Base-by-base conservation (phyloP, 2,888 invertebrate genomes). In the Rhimphoctona megacephalus region DNA sequence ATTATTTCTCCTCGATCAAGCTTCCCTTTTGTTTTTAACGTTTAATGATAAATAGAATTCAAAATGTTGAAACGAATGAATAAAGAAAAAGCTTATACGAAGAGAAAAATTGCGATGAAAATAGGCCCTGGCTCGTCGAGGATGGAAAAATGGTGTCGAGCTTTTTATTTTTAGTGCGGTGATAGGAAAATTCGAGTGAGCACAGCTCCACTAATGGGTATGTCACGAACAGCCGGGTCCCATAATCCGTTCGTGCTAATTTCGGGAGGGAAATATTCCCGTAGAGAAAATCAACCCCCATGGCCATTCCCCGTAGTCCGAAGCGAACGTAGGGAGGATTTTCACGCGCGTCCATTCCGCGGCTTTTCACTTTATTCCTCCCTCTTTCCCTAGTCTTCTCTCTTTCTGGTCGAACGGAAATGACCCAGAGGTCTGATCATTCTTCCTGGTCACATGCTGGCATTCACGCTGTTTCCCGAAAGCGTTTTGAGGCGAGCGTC, bases 231-330 rank as follows among this genome's bases (percentile, higher is more conserved):
- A 91, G 90, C 86, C 83, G 73, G 72, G 77, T 81, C 87, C 88
- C 89, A 89, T 91, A 91, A 90, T 90, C 90, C 87, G 85, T 88
- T 90, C 87, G 90, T 88, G 90, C 90, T 91, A 91, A 92, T 91
- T 90, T 91, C 76, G 70, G 78, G 52, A 77, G 54, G 72, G 73
- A 76, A 79, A 67, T 39, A 81, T 77, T 80, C 49, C 77, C 57
- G 64, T 30, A 19, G 67, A 54, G 70, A 73, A 76, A 81, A 81
- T 73, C 77, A 86, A 76, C 43, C 70, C 70, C 79, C 61, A 17
- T 78, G 79, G 83, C 76, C 61, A 81, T 81, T 79, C 61, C 14
- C 70, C 72, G 72, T 39, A 19, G 70, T 46, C 72, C 49, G 52
- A 70, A 30, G 30, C 46, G 54, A 74, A 49, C 72, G 30, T 43